phyloP scores from a whole-genome alignment of 2,888 invertebrate genomes.

The Aphodius sticticus region DNA sequence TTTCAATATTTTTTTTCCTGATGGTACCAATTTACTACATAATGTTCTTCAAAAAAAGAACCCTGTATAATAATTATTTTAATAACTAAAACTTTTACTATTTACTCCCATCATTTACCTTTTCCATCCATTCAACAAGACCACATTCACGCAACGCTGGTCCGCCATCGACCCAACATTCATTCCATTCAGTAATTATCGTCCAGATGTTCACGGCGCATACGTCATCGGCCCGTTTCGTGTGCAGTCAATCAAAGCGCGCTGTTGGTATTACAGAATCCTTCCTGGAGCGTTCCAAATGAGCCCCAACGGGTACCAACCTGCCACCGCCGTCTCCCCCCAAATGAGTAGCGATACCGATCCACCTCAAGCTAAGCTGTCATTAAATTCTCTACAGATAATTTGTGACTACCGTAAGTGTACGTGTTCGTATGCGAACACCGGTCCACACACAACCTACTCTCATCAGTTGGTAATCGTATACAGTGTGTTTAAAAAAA shows the following conservation, averaged over 20 bases:
- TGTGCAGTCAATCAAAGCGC: neutral
- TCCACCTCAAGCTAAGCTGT: constrained; percentile 4
- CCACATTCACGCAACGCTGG: too few relatives aligned
- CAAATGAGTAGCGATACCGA: neutral
- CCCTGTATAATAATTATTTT: too few relatives aligned
- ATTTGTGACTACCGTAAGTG: neutral
- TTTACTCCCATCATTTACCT: too few relatives aligned
- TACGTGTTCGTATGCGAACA: neutral
- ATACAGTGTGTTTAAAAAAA: neutral
- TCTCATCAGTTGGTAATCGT: neutral
- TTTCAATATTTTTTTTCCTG: too few relatives aligned
- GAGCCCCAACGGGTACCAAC: neutral
- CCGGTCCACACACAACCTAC: neutral
- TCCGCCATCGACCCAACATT: neutral
- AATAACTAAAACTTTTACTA: too few relatives aligned
- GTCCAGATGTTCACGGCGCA: neutral
- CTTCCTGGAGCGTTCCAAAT: neutral
- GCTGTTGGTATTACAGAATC: constrained; percentile 4
- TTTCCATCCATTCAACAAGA: too few relatives aligned
- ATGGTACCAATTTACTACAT: too few relatives aligned
- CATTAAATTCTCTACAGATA: neutral
- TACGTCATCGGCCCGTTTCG: neutral
- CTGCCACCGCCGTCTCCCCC: neutral
- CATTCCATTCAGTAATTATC: neutral
- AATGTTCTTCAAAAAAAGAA: too few relatives aligned